Evolutionary conservation across 2,113 vertebrate genomes (phyloP).

Genomic region (Etheostoma spectabile): DNA sequence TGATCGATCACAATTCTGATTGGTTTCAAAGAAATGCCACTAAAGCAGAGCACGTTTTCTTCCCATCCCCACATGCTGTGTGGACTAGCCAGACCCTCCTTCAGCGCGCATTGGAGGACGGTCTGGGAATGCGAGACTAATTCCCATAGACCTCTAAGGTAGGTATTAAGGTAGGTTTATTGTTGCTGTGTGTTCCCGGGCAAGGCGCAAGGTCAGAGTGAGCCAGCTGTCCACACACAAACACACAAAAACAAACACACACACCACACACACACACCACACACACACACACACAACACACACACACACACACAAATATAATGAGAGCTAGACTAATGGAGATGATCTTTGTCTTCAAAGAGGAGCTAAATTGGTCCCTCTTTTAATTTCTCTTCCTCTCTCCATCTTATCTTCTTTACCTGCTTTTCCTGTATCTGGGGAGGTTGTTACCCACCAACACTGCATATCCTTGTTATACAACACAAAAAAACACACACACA

Average conservation of each 20-base stretch:
- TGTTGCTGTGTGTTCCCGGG: too few relatives aligned
- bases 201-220: too few relatives aligned
- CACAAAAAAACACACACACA: slow-evolving; percentile 1
- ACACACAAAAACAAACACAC: background rate
- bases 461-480: slow-evolving; percentile 60
- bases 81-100: too few relatives aligned
- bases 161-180: too few relatives aligned
- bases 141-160: too few relatives aligned
- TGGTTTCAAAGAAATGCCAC: too few relatives aligned
- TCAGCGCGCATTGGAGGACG: too few relatives aligned
- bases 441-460: slow-evolving; percentile 77
- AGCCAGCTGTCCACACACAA: background rate
- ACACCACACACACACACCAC: background rate
- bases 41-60: too few relatives aligned
- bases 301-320: slow-evolving; percentile 1
- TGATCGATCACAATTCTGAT: too few relatives aligned
- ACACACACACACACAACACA: background rate
- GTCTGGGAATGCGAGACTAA: too few relatives aligned
- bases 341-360: slow-evolving; percentile 60
- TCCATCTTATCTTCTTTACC: slow-evolving; percentile 34
- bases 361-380: slow-evolving; percentile 63
- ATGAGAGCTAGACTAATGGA: slow-evolving; percentile 45
- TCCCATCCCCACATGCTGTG: too few relatives aligned
- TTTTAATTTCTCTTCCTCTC: slow-evolving; percentile 55
- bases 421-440: slow-evolving; percentile 59